Conservation (phyloP, 2,797 vertebrate species). For the Gymnopithys bicolor region DNA sequence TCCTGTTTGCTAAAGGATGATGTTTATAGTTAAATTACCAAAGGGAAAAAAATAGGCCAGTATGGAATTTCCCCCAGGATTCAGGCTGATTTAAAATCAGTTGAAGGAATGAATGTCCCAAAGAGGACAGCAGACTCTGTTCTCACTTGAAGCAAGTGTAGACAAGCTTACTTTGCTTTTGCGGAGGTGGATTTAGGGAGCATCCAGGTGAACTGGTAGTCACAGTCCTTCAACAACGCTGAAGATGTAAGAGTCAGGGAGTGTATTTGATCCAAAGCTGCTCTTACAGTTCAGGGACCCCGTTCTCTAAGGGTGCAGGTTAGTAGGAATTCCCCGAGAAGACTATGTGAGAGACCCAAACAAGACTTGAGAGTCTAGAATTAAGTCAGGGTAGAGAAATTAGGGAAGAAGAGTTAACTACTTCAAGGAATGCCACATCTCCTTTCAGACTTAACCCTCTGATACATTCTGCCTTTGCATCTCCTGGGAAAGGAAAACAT, state of each 20-base stretch:
- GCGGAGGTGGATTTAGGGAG: not conserved
- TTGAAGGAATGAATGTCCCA: not conserved
- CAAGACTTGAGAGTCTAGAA: not conserved
- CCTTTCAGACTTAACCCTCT: not conserved
- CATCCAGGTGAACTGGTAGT: not conserved
- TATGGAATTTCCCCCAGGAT: slow-evolving; percentile 33
- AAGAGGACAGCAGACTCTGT: not conserved
- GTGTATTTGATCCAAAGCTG: not conserved
- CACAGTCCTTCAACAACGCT: not conserved
- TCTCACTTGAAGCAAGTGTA: not conserved
- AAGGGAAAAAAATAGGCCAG: not conserved
- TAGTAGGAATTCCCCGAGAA: not conserved
- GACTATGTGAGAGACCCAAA: not conserved
- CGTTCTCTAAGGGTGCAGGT: not conserved
- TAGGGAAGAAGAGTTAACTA: not conserved
- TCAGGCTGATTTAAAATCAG: not conserved
- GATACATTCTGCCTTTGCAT: not conserved
- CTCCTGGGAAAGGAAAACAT: not conserved
- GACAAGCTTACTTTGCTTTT: not conserved
- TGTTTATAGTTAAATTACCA: slow-evolving; percentile 31
- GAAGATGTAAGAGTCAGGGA: not conserved
- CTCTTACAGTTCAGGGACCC: not conserved
- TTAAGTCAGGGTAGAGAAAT: not conserved
- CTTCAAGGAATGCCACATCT: not conserved
- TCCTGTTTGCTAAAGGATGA: slow-evolving; percentile 35